Evolutionary conservation across 2,797 vertebrate species (phyloP).

Genomic region (Neoniphon sammara): DNA sequence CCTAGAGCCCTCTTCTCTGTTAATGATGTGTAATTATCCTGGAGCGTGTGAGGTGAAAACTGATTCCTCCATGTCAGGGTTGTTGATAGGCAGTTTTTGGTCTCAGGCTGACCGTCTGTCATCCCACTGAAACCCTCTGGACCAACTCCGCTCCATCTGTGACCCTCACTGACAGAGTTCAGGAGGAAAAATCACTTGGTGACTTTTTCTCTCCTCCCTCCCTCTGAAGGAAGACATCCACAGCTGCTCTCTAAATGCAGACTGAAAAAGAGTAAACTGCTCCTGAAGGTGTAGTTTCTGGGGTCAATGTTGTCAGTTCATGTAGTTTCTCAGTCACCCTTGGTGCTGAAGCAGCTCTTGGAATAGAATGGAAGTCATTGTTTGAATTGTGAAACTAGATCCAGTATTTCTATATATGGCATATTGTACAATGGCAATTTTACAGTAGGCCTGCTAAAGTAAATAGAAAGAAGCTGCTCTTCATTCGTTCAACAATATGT

Average conservation of each 20-base stretch:
- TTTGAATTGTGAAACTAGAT: no score
- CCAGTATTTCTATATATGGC: no score
- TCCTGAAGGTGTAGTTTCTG: slow-evolving; percentile 47
- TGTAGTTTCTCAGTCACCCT: slow-evolving; percentile 17
- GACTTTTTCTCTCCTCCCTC: slow-evolving; percentile 42
- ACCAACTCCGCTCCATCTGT: slow-evolving; percentile 25
- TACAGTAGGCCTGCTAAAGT: no score
- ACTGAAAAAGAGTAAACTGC: slow-evolving; percentile 36
- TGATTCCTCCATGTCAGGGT: slow-evolving; percentile 57
- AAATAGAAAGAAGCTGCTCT: no score
- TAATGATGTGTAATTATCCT: slow-evolving; percentile 76
- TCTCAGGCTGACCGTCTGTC: slow-evolving; percentile 27
- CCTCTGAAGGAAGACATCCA: slow-evolving; percentile 49
- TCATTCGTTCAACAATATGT: neutral
- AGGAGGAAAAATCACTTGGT: slow-evolving; percentile 57
- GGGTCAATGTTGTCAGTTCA: neutral
- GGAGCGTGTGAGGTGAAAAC: slow-evolving; percentile 67
- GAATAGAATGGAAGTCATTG: neutral
- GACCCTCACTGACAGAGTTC: slow-evolving; percentile 59
- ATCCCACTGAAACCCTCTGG: slow-evolving; percentile 33
- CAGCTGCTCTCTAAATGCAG: slow-evolving; percentile 73
- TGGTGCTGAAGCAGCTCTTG: neutral
- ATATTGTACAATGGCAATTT: no score
- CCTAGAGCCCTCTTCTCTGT: slow-evolving; percentile 49
- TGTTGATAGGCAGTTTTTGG: slow-evolving; percentile 49